Base-by-base conservation (phyloP, 2,113 vertebrate species). In the Macrotis lagotis region DNA sequence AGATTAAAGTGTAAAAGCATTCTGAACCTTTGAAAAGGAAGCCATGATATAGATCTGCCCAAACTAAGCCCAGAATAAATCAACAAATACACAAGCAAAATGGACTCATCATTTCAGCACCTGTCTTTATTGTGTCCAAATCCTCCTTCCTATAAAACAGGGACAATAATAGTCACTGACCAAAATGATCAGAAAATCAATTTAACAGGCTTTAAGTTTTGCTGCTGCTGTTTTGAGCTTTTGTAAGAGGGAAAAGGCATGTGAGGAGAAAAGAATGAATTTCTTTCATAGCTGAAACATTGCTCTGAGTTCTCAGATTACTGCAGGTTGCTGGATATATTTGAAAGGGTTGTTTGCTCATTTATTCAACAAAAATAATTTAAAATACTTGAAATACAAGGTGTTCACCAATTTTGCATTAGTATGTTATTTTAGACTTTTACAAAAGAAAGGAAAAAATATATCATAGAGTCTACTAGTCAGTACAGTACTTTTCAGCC, bases 261-360 rank as follows among this genome's bases (percentile, higher is more conserved):
- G 19, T 44, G 66, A 48, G 92, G 48, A 1, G 8, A n/a, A 50
- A 48, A 92, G 90, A 44, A 7, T 11, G 44, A 44, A 89, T 47
- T 89, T 51, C 91, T 93, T 91, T 52, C 83, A 51, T 89, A 93
- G 59, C 44, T n/a, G 5, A 90, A 94, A 92, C 59, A 89, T 12
- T 8, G 2, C 31, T 0, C 25, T 90, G 50, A 44, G 28, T 90
- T 66, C 24, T 53, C 92, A 44, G 47, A 53, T 25, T 37, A 44
- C 12, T 28, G 31, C 47, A 28, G 6, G 9, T 1, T 48, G n/a
- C 48, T 12, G 0, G 1, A 50, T 44, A 92, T 6, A 66, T 52
- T 47, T 91, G 83, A 91, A 52, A 53, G n/a, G 37, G 24, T 11
- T 52, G 90, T 51, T 91, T 91, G 25, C 24, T 91, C 51, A 52